Conservation (phyloP, 2,113 vertebrate genomes). For the Motacilla tschutschensis region DNA sequence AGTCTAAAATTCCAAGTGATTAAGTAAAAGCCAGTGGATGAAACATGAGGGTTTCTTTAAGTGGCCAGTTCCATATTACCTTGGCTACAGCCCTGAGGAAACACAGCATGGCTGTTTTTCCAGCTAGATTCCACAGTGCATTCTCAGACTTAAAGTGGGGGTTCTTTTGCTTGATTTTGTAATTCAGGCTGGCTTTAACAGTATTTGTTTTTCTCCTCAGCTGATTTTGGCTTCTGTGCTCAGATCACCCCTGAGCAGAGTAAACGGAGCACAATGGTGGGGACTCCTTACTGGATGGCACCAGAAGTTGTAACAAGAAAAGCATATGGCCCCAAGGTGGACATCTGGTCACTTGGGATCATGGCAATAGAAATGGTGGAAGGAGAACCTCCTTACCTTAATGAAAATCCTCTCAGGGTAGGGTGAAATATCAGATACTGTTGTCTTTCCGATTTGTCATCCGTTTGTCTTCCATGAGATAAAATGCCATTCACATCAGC, state of each 20-base stretch:
- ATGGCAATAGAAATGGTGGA: slow-evolving; percentile 99
- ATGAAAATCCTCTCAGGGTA: slow-evolving; percentile 98
- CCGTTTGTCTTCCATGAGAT: neutral
- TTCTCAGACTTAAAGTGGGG: neutral
- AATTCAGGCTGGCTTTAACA: slow-evolving; percentile 15
- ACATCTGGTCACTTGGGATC: slow-evolving; percentile 98
- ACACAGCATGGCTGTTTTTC: neutral
- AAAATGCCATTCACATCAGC: neutral
- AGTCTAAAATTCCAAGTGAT: neutral
- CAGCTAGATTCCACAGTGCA: neutral
- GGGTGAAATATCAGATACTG: slow-evolving; percentile 18
- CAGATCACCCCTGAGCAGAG: slow-evolving; percentile 98
- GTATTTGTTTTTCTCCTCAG: slow-evolving; percentile 68
- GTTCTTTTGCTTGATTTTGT: neutral
- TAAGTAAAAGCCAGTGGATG: neutral
- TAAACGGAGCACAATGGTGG: slow-evolving; percentile 98
- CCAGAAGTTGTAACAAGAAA: slow-evolving; percentile 97
- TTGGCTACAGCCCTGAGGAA: neutral
- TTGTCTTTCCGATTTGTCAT: neutral
- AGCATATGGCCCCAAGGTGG: slow-evolving; percentile 96
- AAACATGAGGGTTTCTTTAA: neutral
- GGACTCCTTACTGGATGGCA: slow-evolving; percentile 98
- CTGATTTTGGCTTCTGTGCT: slow-evolving; percentile 98
- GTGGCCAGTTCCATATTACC: neutral
- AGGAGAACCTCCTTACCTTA: slow-evolving; percentile 97